A percentile compares a stretch with the other conserved stretches of the same genome.
Evolutionary conservation across 92 coral and sea anemone species (phyloP).

Genomic region (Paramuricea clavata): DNA sequence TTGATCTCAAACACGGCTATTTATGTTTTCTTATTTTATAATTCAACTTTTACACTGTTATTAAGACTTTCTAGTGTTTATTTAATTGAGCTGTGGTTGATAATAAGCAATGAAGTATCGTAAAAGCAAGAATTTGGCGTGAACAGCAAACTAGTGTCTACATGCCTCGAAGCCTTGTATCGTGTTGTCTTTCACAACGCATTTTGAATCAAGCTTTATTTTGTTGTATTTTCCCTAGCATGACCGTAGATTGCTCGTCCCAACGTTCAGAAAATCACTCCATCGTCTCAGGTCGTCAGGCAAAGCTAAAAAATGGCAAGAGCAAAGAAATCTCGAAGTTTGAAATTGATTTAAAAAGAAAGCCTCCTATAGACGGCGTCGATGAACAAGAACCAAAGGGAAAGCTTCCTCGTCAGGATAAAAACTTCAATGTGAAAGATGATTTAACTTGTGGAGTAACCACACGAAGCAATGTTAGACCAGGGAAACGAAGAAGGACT

Average conservation of each 20-base stretch:
- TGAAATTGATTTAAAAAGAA: conserved; percentile 91
- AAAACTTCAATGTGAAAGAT: conserved; percentile 57
- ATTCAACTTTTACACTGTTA: background rate
- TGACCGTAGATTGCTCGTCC: conserved; percentile 80
- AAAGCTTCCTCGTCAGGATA: conserved; percentile 66
- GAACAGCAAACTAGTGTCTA: background rate
- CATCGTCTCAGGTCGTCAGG: conserved; percentile 56
- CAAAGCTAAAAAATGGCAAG: background rate
- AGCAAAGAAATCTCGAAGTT: background rate
- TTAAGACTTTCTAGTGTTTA: background rate
- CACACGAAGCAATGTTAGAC: conserved; percentile 97
- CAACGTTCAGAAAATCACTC: conserved; percentile 75
- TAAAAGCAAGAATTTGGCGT: background rate
- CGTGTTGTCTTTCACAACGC: background rate
- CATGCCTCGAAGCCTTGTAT: conserved; percentile 11
- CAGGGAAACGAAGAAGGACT: conserved; percentile 80
- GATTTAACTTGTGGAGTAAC: conserved; percentile 83
- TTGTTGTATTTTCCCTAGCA: conserved; percentile 58
- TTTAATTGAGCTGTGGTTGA: background rate
- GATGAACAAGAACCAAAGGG: conserved; percentile 77
- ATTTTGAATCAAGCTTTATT: conserved; percentile 3
- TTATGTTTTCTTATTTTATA: background rate
- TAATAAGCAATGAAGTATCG: background rate
- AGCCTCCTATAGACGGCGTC: conserved; percentile 76
- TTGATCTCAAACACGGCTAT: background rate